Evolutionary conservation across 2,113 vertebrate species (phyloP), one percentile per base, ranked within the genome.

Genomic region (Phyllopteryx taeniolatus): DNA sequence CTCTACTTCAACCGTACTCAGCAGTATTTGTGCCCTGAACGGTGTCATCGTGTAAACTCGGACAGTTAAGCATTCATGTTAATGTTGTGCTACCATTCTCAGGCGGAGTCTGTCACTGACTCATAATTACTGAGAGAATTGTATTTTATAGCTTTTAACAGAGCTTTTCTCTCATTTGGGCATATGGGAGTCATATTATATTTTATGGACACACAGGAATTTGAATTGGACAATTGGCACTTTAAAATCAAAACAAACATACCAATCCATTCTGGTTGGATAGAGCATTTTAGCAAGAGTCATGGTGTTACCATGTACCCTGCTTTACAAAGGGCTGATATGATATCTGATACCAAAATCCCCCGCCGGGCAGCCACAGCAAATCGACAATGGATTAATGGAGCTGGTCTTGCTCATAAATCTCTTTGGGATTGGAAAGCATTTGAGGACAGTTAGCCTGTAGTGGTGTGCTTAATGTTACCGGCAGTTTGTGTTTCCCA

Each of bases 351-450:
- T 87, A 82, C 85, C 78, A 47, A 87, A 84, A 83, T 85, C 78
- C 81, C 83, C 88, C 79, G 85, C 75, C 73, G 89, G 88, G 86
- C 84, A 90, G 80, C 88, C 86, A 87, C 81, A 87, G 85, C 85
- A 85, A 90, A 90, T 90, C 87, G 88, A 88, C 88, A 89, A 82
- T 88, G 86, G 86, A 91, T 90, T 87, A 86, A 90, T 90, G 87
- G 90, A 88, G 90, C 78, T 83, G 87, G 88, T 87, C 85, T 77
- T 84, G 84, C 87, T 85, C 90, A 79, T 91, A 89, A 90, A 89
- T 89, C 89, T 88, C 83, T 77, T 76, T 73, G 79, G 83, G 80
- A 88, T 86, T 88, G 90, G 85, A 88, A 88, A 87, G 85, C 83
- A 77, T 88, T 88, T 67, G 85, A 86, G 86, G 87, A 88, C 86